Conservation (phyloP, 2,888 invertebrate species). For the Gisinianus flammeolus region DNA sequence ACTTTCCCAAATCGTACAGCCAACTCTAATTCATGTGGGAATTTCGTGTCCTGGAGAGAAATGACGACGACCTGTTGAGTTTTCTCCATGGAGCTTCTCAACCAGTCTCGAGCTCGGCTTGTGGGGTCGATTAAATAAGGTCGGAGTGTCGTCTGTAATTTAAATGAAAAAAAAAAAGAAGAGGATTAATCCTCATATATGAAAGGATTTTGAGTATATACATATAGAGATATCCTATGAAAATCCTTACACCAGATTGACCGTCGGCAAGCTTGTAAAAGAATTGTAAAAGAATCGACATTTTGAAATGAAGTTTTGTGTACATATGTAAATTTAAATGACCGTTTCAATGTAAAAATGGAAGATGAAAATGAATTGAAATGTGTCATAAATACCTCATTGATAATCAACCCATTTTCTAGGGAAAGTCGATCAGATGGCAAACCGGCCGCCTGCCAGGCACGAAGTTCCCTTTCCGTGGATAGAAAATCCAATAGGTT, state of each 20-base stretch:
- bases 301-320: slow-evolving; percentile 14
- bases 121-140: slow-evolving; percentile 91
- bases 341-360: not conserved
- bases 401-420: slow-evolving; percentile 80
- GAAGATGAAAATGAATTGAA: not conserved
- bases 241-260: slow-evolving; percentile 47
- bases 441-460: slow-evolving; percentile 85
- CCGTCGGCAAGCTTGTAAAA: slow-evolving; percentile 50
- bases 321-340: not conserved
- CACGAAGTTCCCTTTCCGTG: slow-evolving; percentile 76
- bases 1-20: slow-evolving; percentile 86
- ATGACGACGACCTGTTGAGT: slow-evolving; percentile 75
- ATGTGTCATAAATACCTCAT: slow-evolving; percentile 67
- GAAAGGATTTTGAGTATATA: not conserved
- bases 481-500: slow-evolving; percentile 68
- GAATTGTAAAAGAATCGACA: slow-evolving; percentile 36
- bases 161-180: too few species aligned
- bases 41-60: slow-evolving; percentile 76
- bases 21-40: slow-evolving; percentile 76
- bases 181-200: not conserved
- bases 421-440: slow-evolving; percentile 78
- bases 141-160: slow-evolving; percentile 65
- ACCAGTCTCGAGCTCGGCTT: slow-evolving; percentile 80
- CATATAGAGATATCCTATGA: too few species aligned
- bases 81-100: slow-evolving; percentile 68